Evolutionary conservation across 2,888 invertebrate genomes (phyloP).

Genomic region (Cosmopolites sordidus): DNA sequence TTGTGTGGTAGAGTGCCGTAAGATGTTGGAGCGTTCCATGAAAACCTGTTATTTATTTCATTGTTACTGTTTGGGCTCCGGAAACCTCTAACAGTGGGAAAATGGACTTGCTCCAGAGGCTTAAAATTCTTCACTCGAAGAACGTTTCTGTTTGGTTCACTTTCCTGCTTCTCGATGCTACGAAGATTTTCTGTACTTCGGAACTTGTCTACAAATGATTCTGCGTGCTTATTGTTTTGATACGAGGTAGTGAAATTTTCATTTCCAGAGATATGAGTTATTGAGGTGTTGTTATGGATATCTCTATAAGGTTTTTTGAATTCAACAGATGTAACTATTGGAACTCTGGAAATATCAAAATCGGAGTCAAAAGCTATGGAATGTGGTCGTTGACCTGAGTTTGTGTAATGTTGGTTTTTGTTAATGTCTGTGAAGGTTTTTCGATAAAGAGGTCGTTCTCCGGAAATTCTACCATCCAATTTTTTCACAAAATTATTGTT

Average conservation of each 20-base stretch:
- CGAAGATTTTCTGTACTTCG: slow-evolving; percentile 25
- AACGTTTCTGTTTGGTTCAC: slow-evolving; percentile 23
- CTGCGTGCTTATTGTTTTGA: slow-evolving; percentile 14
- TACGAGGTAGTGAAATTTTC: slow-evolving; percentile 22
- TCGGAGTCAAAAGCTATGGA: slow-evolving; percentile 43
- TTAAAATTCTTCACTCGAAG: slow-evolving; percentile 39
- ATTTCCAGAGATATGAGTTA: slow-evolving; percentile 38
- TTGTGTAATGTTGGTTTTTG: slow-evolving; percentile 26
- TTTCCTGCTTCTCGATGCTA: slow-evolving; percentile 18
- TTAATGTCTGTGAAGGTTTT: slow-evolving; percentile 42
- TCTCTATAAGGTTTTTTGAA: slow-evolving; percentile 49
- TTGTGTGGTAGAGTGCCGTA: slow-evolving; percentile 38
- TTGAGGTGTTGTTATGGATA: slow-evolving; percentile 36
- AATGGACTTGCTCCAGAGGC: slow-evolving; percentile 27
- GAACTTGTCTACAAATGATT: slow-evolving; percentile 16
- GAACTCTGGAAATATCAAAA: slow-evolving; percentile 46
- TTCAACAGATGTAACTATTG: slow-evolving; percentile 51
- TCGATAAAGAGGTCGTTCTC: slow-evolving; percentile 37
- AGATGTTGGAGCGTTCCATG: slow-evolving; percentile 33
- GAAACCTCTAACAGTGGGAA: slow-evolving; percentile 47
- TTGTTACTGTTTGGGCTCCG: slow-evolving; percentile 26
- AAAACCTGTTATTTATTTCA: slow-evolving; percentile 31
- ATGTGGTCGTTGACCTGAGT: slow-evolving; percentile 37
- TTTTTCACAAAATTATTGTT: slow-evolving; percentile 22
- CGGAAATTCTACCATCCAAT: slow-evolving; percentile 24